Evolutionary conservation across 1,140 invertebrate genomes (phyloP).

Genomic region (Megalonaias nervosa): DNA sequence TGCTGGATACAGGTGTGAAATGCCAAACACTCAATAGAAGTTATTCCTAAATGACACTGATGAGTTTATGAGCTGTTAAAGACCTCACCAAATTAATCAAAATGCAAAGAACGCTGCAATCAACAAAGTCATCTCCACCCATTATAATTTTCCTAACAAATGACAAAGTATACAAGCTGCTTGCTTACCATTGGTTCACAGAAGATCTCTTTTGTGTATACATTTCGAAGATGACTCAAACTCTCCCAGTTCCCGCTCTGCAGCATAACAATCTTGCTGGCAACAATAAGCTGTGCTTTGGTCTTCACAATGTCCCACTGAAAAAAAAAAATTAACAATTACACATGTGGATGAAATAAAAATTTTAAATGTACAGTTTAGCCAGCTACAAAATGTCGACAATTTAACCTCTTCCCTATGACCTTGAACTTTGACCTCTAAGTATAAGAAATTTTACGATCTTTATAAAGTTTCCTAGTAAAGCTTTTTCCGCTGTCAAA

Average conservation of each 20-base stretch:
- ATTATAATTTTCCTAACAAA: neutral
- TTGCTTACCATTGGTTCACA: conserved; percentile 62
- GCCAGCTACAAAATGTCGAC: neutral
- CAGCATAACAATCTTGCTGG: conserved; percentile 68
- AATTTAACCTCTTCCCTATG: neutral
- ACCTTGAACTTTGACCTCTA: neutral
- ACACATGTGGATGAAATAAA: neutral
- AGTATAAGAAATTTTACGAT: neutral
- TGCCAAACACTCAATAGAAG: too few species aligned
- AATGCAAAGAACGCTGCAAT: neutral
- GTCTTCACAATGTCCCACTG: conserved; percentile 72
- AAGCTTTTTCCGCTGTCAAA: neutral
- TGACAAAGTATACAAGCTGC: neutral
- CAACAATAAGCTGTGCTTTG: conserved; percentile 66
- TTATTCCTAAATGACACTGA: too few species aligned
- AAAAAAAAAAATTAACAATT: conserved; percentile 35
- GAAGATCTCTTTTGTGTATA: conserved; percentile 69
- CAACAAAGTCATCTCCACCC: neutral
- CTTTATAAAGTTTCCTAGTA: too few species aligned
- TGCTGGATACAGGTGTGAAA: too few species aligned
- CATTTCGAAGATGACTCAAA: conserved; percentile 67
- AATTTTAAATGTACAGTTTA: neutral
- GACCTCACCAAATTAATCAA: too few species aligned
- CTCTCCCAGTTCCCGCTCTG: conserved; percentile 70
- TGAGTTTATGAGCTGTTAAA: too few species aligned